These are phyloP conservation scores for Eubasilissa splendida DNA, from an alignment of 2,888 invertebrate genomes.

Conservation along the genomic window DNA sequence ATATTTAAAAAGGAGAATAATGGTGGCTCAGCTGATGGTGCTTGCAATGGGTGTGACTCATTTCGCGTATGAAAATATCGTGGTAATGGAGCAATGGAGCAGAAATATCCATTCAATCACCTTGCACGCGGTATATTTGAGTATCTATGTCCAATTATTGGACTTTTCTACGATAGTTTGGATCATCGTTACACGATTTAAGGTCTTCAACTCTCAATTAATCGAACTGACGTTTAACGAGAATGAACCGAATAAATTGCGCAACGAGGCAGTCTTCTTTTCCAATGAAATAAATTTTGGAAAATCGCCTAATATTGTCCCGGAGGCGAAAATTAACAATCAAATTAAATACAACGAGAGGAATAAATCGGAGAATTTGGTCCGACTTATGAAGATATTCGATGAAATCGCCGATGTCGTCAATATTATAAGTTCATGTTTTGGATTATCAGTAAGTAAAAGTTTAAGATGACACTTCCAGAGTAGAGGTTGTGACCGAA, in stretches of 20 bases:
- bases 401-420: conserved; percentile 53
- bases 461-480: no score
- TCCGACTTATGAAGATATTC: conserved; percentile 48
- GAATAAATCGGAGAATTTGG: conserved; percentile 37
- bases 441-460: conserved; percentile 50
- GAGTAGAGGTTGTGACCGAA: no score
- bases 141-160: conserved; percentile 34
- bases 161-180: conserved; percentile 50
- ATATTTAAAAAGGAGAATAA: conserved; percentile 42
- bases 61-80: conserved; percentile 29
- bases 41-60: conserved; percentile 3
- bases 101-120: neutral
- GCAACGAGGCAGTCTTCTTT: neutral
- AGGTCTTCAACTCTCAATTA: conserved; percentile 47
- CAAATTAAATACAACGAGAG: conserved; percentile 18
- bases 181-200: conserved; percentile 49
- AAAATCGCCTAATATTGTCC: conserved; percentile 16
- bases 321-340: neutral
- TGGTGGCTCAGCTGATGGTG: conserved; percentile 33
- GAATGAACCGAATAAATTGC: conserved; percentile 2
- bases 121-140: conserved; percentile 35
- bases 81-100: conserved; percentile 38
- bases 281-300: neutral
- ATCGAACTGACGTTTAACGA: conserved; percentile 14
- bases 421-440: conserved; percentile 52